Conservation (phyloP, 2,797 vertebrate species). For the Neosilurus mollespiculum region DNA sequence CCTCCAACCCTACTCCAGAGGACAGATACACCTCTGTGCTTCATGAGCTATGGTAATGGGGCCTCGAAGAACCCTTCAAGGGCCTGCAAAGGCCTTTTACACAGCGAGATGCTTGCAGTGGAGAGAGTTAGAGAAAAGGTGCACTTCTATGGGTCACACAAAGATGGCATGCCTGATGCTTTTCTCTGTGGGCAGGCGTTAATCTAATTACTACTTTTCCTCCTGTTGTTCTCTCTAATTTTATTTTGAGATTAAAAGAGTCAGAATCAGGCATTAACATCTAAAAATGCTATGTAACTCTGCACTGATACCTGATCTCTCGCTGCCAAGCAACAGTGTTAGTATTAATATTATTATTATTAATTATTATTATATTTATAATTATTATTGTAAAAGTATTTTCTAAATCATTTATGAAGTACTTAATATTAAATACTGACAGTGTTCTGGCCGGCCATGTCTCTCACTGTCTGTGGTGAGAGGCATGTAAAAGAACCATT, state of each 20-base stretch:
- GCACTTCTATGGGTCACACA: slow-evolving; percentile 9
- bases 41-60: slow-evolving; percentile 68
- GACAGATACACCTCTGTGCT: slow-evolving; percentile 58
- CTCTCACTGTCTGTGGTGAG: too few species aligned
- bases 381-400: background rate
- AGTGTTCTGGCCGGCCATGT: background rate
- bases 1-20: slow-evolving; percentile 57
- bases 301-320: background rate
- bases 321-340: too few species aligned
- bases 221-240: background rate
- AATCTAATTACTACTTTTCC: background rate
- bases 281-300: background rate
- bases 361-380: background rate
- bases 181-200: slow-evolving; percentile 22
- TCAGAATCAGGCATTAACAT: background rate
- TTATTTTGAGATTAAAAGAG: background rate
- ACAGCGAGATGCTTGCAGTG: slow-evolving; percentile 32
- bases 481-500: too few species aligned
- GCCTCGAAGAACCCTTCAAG: slow-evolving; percentile 76
- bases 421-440: too few species aligned
- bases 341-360: background rate
- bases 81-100: slow-evolving; percentile 68
- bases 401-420: background rate
- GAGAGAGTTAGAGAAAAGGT: slow-evolving; percentile 28
- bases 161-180: slow-evolving; percentile 23